Base-by-base conservation (phyloP, 1,140 invertebrate species). In the Oncopodura yosiiana region DNA sequence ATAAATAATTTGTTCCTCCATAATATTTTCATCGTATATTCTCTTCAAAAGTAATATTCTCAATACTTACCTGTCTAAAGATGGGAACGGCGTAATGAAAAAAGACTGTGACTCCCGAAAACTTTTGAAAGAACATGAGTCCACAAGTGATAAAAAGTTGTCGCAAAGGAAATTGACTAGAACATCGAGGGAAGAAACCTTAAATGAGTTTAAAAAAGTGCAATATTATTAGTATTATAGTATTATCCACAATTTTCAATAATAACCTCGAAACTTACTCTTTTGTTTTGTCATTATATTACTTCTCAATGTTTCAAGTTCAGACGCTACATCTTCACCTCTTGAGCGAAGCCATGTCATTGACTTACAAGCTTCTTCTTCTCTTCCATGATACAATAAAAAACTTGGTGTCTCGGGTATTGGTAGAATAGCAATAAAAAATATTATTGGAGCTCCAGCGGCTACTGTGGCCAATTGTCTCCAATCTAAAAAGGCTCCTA, bases 321-420 rank as follows among this genome's bases (percentile, higher is more conserved):
- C 84, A 56, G 80, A 74, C 29, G 77, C 71, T 34, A 86, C 77
- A 69, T 91, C 86, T 3, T 81, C 78, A 39, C 78, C 76, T 4
- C 79, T 76, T 4, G 84, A 84, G 51, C 84, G 71, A 11, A 88
- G 72, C 84, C 84, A 87, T 21, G 81, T 76, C 3, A 87, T 67
- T 42, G 86, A 80, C 49, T 77, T 76, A 12, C 81, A 78, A 1
- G 89, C 89, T 70, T 87, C 85, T 60, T 81, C 76, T 63, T 88
- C 83, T 57, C 78, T 77, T 11, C 84, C 71, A 78, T 66, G 81
- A 12, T 85, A 75, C 5, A 88, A 75, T 29, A 90, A 73, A 67
- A 80, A 87, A 53, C 82, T 84, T 3, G 87, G 87, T 36, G 86
- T 88, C 73, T 91, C 87, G 0, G 86, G 87, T 42, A 89, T 80